Conservation (phyloP, 2,888 invertebrate species). For the Andrena dorsata region DNA sequence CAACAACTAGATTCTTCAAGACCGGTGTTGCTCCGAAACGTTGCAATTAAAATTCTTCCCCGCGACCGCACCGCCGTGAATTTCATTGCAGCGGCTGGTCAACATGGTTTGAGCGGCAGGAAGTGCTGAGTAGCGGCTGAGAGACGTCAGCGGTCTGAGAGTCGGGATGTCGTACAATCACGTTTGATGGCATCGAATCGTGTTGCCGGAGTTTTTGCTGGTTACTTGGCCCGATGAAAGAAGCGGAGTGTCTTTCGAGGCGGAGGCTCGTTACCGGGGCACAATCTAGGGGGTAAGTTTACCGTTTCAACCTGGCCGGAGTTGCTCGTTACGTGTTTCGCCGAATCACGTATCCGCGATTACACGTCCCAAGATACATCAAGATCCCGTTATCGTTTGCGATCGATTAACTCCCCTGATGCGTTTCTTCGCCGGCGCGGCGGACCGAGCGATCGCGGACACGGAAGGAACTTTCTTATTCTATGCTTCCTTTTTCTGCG, state of each 20-base stretch:
- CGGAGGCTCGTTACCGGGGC: slow-evolving; percentile 32
- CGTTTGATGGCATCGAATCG: slow-evolving; percentile 3
- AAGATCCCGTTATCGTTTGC: slow-evolving; percentile 68
- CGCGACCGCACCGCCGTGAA: neutral
- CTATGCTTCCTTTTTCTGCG: slow-evolving; percentile 42
- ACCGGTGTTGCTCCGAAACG: neutral
- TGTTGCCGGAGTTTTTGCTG: slow-evolving; percentile 38
- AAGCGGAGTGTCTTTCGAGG: slow-evolving; percentile 9
- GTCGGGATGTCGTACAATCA: slow-evolving; percentile 15
- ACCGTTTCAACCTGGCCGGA: slow-evolving; percentile 29
- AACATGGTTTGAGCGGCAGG: neutral
- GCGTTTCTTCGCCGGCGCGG: slow-evolving; percentile 40
- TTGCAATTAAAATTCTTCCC: neutral
- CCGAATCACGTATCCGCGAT: slow-evolving; percentile 65
- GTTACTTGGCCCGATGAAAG: neutral
- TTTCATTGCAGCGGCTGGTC: slow-evolving; percentile 3
- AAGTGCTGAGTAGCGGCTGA: neutral
- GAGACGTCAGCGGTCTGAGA: slow-evolving; percentile 4
- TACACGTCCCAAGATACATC: slow-evolving; percentile 52
- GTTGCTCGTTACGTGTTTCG: slow-evolving; percentile 66
- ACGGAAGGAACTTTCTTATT: slow-evolving; percentile 53
- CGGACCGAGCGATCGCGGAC: slow-evolving; percentile 49
- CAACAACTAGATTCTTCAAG: neutral
- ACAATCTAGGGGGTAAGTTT: slow-evolving; percentile 41
- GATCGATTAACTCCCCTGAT: slow-evolving; percentile 68